Evolutionary conservation across 2,888 invertebrate species (phyloP).

Genomic region (Dryadula phaetusa): DNA sequence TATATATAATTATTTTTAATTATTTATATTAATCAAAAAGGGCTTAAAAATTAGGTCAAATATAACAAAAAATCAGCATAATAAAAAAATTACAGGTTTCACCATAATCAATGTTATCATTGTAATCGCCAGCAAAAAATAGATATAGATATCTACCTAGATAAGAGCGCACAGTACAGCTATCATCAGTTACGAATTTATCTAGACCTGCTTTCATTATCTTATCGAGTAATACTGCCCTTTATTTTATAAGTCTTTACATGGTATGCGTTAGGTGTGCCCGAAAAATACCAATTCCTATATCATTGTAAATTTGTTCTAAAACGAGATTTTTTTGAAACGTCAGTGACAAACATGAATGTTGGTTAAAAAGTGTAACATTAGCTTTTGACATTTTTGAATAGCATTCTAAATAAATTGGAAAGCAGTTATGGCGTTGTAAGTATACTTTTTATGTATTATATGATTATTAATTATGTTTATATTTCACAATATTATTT

Average conservation of each 20-base stretch:
- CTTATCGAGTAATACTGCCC: slow-evolving; percentile 74
- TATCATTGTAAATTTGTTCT: not conserved
- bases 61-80: slow-evolving; percentile 13
- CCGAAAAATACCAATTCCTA: slow-evolving; percentile 45
- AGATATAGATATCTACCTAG: slow-evolving; percentile 54
- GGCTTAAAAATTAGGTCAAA: slow-evolving; percentile 13
- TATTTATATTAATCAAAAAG: not conserved
- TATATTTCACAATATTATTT: too few relatives aligned
- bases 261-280: slow-evolving; percentile 62
- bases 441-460: slow-evolving; percentile 14
- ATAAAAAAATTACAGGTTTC: slow-evolving; percentile 47
- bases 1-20: too few relatives aligned
- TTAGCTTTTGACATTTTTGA: not conserved
- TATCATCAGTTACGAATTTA: slow-evolving; percentile 77
- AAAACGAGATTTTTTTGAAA: not conserved
- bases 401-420: not conserved
- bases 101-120: slow-evolving; percentile 67
- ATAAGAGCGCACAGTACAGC: slow-evolving; percentile 57
- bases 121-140: slow-evolving; percentile 73
- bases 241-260: slow-evolving; percentile 71
- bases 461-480: too few relatives aligned
- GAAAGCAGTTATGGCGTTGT: not conserved
- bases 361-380: slow-evolving; percentile 14
- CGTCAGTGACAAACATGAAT: slow-evolving; percentile 17
- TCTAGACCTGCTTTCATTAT: slow-evolving; percentile 83